phyloP scores from a whole-genome alignment of 2,888 invertebrate genomes.

The Tetragonula carbonaria region DNA sequence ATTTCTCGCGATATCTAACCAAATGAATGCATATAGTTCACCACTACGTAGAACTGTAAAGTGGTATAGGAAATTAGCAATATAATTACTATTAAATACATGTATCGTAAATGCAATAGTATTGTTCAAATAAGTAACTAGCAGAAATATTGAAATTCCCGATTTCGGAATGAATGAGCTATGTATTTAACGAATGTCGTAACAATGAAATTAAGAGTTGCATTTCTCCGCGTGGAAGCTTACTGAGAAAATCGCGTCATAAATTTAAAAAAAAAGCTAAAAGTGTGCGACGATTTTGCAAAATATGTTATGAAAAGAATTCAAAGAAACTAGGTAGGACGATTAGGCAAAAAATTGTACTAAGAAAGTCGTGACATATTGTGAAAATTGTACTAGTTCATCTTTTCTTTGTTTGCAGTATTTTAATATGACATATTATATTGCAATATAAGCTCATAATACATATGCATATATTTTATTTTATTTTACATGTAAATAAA shows the following conservation, averaged over 20 bases:
- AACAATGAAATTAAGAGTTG: not conserved
- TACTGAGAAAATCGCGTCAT: not conserved
- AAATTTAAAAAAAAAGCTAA: not conserved
- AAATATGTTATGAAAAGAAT: not conserved
- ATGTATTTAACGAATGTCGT: not conserved
- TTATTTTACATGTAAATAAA: too few relatives aligned
- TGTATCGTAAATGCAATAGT: not conserved
- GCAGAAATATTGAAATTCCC: not conserved
- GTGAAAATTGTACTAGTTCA: not conserved
- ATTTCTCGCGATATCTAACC: not conserved
- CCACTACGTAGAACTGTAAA: not conserved
- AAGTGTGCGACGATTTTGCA: too few relatives aligned
- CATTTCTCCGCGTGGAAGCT: not conserved
- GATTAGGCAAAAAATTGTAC: too few relatives aligned
- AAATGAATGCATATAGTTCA: not conserved
- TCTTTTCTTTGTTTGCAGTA: too few relatives aligned
- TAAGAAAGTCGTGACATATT: too few relatives aligned
- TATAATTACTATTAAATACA: not conserved
- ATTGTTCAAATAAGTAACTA: not conserved
- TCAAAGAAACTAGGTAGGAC: too few relatives aligned
- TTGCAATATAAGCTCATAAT: too few relatives aligned
- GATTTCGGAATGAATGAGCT: not conserved
- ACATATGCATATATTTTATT: too few relatives aligned
- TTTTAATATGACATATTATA: too few relatives aligned
- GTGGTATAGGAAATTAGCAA: not conserved